Conservation (phyloP, 1,140 invertebrate genomes). For the Drosophila aff. region DNA sequence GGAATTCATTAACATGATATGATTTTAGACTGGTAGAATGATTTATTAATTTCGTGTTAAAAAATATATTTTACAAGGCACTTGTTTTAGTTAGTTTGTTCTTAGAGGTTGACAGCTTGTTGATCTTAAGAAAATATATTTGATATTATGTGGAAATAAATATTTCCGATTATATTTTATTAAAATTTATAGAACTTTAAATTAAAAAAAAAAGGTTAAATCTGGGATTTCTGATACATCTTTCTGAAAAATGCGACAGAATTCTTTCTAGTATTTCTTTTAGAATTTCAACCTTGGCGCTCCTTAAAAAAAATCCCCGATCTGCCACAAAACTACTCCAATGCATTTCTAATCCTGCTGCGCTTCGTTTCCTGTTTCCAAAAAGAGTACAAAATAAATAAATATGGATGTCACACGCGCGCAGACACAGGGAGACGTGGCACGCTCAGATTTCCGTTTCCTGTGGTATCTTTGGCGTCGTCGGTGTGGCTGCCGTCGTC, state of each 20-base stretch:
- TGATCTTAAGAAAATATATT: not conserved
- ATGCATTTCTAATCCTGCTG: constrained; percentile 17
- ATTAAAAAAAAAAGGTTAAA: too few species aligned
- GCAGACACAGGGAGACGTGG: constrained; percentile 12
- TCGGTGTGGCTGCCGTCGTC: constrained; percentile 11
- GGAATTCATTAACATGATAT: not conserved
- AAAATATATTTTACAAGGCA: not conserved
- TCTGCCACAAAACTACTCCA: constrained; percentile 16
- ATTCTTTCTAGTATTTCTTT: not conserved
- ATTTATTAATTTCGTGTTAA: not conserved
- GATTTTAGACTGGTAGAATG: not conserved
- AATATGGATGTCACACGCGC: constrained; percentile 37
- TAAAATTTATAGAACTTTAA: not conserved
- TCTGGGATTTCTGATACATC: not conserved
- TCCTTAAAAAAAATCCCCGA: not conserved
- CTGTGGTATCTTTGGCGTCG: constrained; percentile 64
- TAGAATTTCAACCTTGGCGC: too few species aligned
- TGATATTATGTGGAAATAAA: not conserved
- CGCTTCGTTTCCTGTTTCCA: constrained; percentile 36
- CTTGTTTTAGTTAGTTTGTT: not conserved
- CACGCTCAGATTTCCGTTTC: constrained; percentile 76
- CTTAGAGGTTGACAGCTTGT: not conserved
- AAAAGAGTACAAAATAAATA: constrained; percentile 42
- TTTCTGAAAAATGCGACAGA: not conserved
- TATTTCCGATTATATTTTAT: not conserved